Conservation (phyloP, 2,113 vertebrate genomes). For the Todiramphus saurophagus region DNA sequence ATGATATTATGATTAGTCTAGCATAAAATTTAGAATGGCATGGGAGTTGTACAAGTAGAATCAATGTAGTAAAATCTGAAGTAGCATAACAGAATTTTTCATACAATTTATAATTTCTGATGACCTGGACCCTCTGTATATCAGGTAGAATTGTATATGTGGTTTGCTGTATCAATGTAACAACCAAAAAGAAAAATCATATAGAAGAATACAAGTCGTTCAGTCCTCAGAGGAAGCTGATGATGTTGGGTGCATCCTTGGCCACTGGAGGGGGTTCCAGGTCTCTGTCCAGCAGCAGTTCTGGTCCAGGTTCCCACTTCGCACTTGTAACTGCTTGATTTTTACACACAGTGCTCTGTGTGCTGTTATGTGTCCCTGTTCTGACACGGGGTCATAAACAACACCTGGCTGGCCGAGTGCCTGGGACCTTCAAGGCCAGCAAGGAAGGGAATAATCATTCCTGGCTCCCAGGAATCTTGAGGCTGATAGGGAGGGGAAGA, state of each 20-base stretch:
- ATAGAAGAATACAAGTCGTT: not conserved
- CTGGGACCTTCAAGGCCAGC: not conserved
- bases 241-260: not conserved
- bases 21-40: not conserved
- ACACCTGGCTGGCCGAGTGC: not conserved
- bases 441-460: not conserved
- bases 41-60: not conserved
- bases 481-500: not conserved
- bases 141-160: not conserved
- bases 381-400: not conserved
- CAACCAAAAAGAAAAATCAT: not conserved
- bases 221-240: not conserved
- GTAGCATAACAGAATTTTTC: not conserved
- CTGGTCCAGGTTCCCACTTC: not conserved
- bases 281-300: not conserved
- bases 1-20: not conserved
- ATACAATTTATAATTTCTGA: not conserved
- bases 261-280: rapidly evolving
- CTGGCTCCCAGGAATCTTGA: not conserved
- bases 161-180: not conserved
- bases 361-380: not conserved
- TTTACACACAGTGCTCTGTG: not conserved
- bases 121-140: not conserved
- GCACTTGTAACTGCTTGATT: not conserved
- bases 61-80: not conserved